Percentiles rank a stretch among this genome's conserved stretches.
These are phyloP conservation scores for Dendrophyllia cribrosa DNA, from an alignment of 64 coral and sea anemone species.

Conservation along the genomic window DNA sequence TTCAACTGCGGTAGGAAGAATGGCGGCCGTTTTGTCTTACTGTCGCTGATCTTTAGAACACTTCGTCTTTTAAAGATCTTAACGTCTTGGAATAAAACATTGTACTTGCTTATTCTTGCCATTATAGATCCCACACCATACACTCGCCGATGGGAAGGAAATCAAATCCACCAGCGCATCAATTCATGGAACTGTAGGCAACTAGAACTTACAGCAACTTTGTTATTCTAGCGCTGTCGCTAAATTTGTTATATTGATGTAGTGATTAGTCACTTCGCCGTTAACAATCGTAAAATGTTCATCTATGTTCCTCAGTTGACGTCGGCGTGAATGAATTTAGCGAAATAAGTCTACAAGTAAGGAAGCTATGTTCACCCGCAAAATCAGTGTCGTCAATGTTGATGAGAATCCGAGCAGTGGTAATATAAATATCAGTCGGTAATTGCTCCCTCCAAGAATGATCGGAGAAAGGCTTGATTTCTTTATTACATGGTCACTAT, in stretches of 20 bases:
- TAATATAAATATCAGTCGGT: too few species aligned
- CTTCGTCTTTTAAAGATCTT: neutral
- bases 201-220: too few species aligned
- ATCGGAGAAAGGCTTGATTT: neutral
- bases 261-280: neutral
- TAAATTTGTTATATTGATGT: neutral
- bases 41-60: neutral
- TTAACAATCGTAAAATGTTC: neutral
- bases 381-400: too few species aligned
- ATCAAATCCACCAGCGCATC: too few species aligned
- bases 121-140: neutral
- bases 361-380: too few species aligned
- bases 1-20: constrained; percentile 20
- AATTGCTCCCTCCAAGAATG: neutral
- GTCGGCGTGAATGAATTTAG: too few species aligned
- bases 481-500: neutral
- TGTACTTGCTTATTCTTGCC: constrained; percentile 26
- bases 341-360: too few species aligned
- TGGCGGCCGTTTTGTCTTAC: neutral
- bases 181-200: too few species aligned
- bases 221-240: neutral
- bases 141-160: neutral
- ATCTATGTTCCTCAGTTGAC: neutral
- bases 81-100: constrained; percentile 7
- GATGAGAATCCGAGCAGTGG: too few species aligned